These are phyloP conservation scores for Noctua pronuba DNA, from an alignment of 2,888 invertebrate genomes.

Conservation along the genomic window DNA sequence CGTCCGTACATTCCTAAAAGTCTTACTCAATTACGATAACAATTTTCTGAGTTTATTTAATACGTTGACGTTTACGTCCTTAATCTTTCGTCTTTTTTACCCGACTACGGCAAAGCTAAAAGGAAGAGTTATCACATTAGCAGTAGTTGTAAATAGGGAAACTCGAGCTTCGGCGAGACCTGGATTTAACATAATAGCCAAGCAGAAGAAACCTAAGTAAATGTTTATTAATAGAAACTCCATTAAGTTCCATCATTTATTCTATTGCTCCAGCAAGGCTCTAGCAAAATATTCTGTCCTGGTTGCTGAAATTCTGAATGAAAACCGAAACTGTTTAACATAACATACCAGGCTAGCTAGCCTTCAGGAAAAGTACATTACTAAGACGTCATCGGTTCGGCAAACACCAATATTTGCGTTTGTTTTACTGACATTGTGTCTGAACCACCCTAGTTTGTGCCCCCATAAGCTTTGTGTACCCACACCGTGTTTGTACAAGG, in stretches of 20 bases:
- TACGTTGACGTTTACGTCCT: background rate
- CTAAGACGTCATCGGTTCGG: constrained; percentile 17
- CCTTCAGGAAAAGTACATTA: background rate
- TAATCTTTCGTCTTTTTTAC: background rate
- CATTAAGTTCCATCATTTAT: background rate
- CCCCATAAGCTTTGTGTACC: constrained; percentile 37
- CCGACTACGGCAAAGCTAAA: background rate
- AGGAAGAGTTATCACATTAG: background rate
- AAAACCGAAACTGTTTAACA: background rate
- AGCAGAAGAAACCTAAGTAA: background rate
- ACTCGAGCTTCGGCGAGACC: background rate
- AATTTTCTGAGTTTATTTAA: background rate
- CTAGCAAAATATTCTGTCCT: background rate
- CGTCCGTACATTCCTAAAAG: background rate
- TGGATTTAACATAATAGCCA: too few species aligned
- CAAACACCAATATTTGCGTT: constrained; percentile 51
- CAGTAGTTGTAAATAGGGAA: background rate
- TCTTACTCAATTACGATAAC: background rate
- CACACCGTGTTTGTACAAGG: constrained; percentile 42
- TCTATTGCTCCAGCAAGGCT: too few species aligned
- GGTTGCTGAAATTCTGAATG: background rate
- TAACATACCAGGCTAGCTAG: background rate
- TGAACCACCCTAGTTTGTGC: constrained; percentile 35
- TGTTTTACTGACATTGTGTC: constrained; percentile 39
- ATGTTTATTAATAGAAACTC: background rate